Evolutionary conservation across 2,797 vertebrate genomes (phyloP), one percentile per base, ranked within the genome.

Genomic region (Poeciliopsis paucimaculata): DNA sequence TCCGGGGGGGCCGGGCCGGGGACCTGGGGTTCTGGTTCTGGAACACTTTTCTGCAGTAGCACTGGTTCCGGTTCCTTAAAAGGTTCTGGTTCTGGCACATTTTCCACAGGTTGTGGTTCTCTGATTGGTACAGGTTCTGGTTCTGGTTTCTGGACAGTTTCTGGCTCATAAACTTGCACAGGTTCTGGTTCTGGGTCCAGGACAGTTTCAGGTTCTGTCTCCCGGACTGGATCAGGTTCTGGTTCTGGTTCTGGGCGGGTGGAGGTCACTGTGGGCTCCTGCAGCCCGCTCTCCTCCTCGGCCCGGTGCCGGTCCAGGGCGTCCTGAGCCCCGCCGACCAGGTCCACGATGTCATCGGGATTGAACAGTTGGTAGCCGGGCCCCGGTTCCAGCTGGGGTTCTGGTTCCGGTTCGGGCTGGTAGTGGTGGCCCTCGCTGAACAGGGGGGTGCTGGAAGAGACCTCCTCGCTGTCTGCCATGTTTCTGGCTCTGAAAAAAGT

Each of bases 381-480:
- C 87, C 83, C 51, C 0, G 36, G 80, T 16, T 74, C 85, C 71
- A 31, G 62, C 34, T 39, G 34, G 3, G 34, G 16, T 7, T 87
- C 70, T 85, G 13, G 15, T 28, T 91, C 88, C 36, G 84, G 86
- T 4, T 93, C 90, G 66, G 87, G 64, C 77, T 86, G 83, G 88
- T 90, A 92, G 82, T 92, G 89, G 84, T 94, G 91, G 34, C 81
- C 75, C 68, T 85, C 91, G 18, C 49, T 82, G 57, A 91, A 88
- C 43, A 93, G 82, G 78, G 91, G 79, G 66, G 94, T 93, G 72
- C 88, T 93, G 75, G 95, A 94, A 10, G 95, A 95, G 72, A 95
- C 93, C 62, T 91, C 90, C 47, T 93, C 92, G 83, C 72, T 72
- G 93, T 96, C 96, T 95, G 95, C 95, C 96, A 96, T 96, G 77